These are phyloP conservation scores for Patiria pectinifera DNA, from an alignment of 53 echinoderm and acorn worm species.

Conservation along the genomic window DNA sequence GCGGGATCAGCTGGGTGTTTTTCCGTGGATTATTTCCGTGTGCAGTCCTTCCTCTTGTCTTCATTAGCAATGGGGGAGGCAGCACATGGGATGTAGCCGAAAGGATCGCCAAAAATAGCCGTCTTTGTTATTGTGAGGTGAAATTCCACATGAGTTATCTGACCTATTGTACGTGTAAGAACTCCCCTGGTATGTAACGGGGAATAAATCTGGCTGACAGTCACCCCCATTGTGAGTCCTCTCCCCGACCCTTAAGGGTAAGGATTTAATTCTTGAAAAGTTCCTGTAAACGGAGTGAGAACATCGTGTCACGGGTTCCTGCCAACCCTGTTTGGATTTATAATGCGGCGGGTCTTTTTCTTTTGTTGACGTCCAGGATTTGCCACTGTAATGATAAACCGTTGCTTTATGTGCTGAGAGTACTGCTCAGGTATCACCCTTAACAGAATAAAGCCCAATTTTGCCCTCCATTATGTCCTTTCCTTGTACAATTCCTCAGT, in stretches of 20 bases:
- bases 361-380: neutral
- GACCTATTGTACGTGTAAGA: neutral
- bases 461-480: neutral
- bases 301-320: neutral
- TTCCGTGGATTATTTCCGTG: neutral
- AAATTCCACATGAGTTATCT: constrained; percentile 4
- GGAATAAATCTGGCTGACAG: no score
- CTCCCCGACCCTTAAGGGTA: neutral
- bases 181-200: neutral
- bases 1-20: constrained; percentile 9
- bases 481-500: neutral
- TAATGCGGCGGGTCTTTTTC: neutral
- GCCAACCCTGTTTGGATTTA: neutral
- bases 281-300: neutral
- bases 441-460: neutral
- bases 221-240: neutral
- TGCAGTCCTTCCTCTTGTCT: neutral
- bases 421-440: neutral
- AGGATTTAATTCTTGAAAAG: neutral
- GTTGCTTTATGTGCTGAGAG: neutral
- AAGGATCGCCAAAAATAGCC: no score
- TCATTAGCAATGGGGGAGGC: no score
- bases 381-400: neutral
- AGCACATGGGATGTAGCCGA: no score
- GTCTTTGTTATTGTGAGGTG: constrained; percentile 33